Percentiles rank a stretch among this genome's conserved stretches.
Conservation (phyloP, 2,797 vertebrate species). For the Gymnoscopelus braueri region DNA sequence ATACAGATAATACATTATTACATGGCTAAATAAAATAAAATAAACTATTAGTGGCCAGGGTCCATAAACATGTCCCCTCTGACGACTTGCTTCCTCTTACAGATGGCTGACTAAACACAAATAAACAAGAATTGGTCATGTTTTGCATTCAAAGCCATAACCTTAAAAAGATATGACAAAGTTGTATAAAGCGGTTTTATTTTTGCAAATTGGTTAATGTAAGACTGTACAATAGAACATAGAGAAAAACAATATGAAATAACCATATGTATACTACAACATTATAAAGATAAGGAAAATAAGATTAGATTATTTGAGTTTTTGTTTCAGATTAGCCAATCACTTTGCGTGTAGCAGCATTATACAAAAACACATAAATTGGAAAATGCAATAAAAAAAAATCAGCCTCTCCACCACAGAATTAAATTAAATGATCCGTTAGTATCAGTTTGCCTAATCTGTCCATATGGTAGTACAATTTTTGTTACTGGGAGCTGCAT, state of each 20-base stretch:
- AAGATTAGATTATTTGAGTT: neutral
- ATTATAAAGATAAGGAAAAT: slow-evolving; percentile 7
- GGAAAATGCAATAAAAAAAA: neutral
- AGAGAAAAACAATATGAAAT: slow-evolving; percentile 17
- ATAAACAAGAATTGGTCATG: no score
- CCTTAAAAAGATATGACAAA: slow-evolving; percentile 5
- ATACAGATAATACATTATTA: no score
- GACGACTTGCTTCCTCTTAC: no score
- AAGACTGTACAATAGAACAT: slow-evolving; percentile 35
- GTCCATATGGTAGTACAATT: no score
- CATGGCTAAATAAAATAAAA: no score
- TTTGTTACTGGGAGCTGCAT: neutral
- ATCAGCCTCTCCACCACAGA: neutral
- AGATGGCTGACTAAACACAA: no score
- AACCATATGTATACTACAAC: slow-evolving; percentile 19
- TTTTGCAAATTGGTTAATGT: slow-evolving; percentile 29
- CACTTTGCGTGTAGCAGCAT: neutral
- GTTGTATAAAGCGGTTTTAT: slow-evolving; percentile 43
- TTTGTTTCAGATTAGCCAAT: slow-evolving; percentile 5
- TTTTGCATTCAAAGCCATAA: no score
- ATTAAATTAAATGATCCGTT: no score
- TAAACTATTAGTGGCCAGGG: no score
- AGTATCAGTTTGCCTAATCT: no score
- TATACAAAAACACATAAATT: slow-evolving; percentile 2
- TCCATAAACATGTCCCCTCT: no score